phyloP scores from a whole-genome alignment of 2,113 vertebrate genomes.

The Misgurnus anguillicaudatus region DNA sequence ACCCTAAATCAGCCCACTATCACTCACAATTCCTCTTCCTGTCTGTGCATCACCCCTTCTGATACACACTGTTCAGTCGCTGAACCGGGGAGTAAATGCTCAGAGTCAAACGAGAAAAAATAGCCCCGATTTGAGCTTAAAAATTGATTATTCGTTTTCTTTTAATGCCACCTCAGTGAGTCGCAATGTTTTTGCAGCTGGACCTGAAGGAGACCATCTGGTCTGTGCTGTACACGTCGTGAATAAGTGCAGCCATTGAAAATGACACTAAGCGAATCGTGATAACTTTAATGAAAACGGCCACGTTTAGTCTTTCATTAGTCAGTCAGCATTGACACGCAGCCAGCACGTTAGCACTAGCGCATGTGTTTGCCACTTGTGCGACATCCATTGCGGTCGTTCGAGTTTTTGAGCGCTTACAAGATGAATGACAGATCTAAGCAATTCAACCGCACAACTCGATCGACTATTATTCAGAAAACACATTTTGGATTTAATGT shows the following conservation, averaged over 20 bases:
- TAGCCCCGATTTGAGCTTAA: not conserved
- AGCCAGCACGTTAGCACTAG: not conserved
- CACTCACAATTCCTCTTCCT: conserved; percentile 6
- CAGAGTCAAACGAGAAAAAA: not conserved
- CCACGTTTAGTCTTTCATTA: conserved; percentile 2
- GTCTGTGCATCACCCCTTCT: not conserved
- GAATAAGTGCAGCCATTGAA: not conserved
- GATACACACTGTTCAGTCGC: not conserved
- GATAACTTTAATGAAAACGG: conserved; percentile 6
- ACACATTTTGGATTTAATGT: not conserved
- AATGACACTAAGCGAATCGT: not conserved
- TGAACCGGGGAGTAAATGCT: not conserved
- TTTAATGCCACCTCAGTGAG: not conserved
- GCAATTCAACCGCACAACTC: not conserved
- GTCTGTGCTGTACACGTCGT: not conserved
- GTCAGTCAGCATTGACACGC: not conserved
- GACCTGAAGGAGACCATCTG: conserved; percentile 40
- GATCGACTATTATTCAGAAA: not conserved
- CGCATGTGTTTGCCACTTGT: not conserved
- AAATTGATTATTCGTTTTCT: not conserved
- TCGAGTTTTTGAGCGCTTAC: not conserved
- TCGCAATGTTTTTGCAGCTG: conserved; percentile 17
- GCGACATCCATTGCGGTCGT: not conserved
- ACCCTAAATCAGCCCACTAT: not conserved
- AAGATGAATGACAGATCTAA: conserved; percentile 15